These are phyloP conservation scores for Sparidentex hasta DNA, from an alignment of 2,797 vertebrate genomes.

Conservation along the genomic window DNA sequence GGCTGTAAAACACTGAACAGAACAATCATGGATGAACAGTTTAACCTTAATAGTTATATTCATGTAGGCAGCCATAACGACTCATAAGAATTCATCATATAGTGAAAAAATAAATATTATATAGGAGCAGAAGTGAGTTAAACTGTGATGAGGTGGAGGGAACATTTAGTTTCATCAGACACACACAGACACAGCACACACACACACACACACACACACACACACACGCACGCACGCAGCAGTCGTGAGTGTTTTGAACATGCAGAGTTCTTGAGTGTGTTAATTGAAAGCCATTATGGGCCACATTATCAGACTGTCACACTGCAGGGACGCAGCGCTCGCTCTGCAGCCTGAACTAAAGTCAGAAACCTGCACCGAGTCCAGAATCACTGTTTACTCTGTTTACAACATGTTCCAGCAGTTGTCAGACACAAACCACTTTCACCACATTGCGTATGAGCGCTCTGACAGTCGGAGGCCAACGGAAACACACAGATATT, in stretches of 20 bases:
- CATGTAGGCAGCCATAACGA: neutral
- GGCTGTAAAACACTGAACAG: neutral
- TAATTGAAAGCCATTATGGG: conserved; percentile 76
- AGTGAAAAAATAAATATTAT: no score
- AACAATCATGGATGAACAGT: neutral
- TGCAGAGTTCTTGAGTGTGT: conserved; percentile 49
- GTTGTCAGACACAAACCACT: conserved; percentile 14
- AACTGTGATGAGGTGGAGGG: neutral
- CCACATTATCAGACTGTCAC: conserved; percentile 46
- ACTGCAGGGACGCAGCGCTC: conserved; percentile 54
- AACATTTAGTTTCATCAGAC: no score
- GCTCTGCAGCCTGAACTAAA: conserved; percentile 1
- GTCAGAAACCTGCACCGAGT: conserved; percentile 46
- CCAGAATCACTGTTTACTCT: conserved; percentile 11
- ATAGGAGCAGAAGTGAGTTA: no score
- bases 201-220: conserved; percentile 2
- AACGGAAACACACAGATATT: conserved; percentile 28
- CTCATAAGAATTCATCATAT: no score
- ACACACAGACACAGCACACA: conserved; percentile 1
- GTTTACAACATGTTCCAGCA: conserved; percentile 36
- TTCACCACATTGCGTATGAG: conserved; percentile 6
- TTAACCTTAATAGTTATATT: neutral
- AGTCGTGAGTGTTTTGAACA: conserved; percentile 41
- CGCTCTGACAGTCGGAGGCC: neutral
- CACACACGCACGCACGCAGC: neutral